Evolutionary conservation across 2,888 invertebrate genomes (phyloP).

Genomic region (Sycophila texana): DNA sequence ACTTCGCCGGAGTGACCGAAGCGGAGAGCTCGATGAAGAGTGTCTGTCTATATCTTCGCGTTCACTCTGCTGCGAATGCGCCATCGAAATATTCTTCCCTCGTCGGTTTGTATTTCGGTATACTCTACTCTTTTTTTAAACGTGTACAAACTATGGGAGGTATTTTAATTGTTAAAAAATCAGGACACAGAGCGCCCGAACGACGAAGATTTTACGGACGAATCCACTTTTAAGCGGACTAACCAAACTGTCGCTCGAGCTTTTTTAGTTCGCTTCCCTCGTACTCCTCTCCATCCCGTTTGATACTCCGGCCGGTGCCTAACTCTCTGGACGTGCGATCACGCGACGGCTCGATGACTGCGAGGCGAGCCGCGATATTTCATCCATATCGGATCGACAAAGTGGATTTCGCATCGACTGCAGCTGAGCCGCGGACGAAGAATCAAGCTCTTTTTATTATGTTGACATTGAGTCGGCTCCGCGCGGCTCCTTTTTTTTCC

Average conservation of each 20-base stretch:
- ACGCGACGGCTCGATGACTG: constrained; percentile 60
- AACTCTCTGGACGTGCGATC: background rate
- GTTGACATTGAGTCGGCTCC: constrained; percentile 33
- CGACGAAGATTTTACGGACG: background rate
- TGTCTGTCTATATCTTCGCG: background rate
- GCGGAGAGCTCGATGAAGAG: background rate
- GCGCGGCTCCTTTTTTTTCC: background rate
- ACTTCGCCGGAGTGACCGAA: too few relatives aligned
- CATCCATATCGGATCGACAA: constrained; percentile 48
- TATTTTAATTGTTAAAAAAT: too few relatives aligned
- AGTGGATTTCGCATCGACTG: constrained; percentile 41
- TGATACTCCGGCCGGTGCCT: background rate
- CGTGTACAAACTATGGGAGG: too few relatives aligned
- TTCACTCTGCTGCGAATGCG: too few relatives aligned
- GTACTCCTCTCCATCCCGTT: background rate
- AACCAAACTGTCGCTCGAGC: background rate
- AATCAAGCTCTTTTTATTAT: constrained; percentile 29
- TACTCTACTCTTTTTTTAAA: too few relatives aligned
- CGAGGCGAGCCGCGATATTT: constrained; percentile 58
- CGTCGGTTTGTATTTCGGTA: too few relatives aligned
- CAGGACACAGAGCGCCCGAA: too few relatives aligned
- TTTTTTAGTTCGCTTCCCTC: background rate
- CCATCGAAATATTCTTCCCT: too few relatives aligned
- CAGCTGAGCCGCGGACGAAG: background rate
- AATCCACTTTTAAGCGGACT: constrained; percentile 1